A percentile compares a stretch with the other conserved stretches of the same genome.
phyloP scores from a whole-genome alignment of 2,113 vertebrate species.

The Accipiter virgatus region DNA sequence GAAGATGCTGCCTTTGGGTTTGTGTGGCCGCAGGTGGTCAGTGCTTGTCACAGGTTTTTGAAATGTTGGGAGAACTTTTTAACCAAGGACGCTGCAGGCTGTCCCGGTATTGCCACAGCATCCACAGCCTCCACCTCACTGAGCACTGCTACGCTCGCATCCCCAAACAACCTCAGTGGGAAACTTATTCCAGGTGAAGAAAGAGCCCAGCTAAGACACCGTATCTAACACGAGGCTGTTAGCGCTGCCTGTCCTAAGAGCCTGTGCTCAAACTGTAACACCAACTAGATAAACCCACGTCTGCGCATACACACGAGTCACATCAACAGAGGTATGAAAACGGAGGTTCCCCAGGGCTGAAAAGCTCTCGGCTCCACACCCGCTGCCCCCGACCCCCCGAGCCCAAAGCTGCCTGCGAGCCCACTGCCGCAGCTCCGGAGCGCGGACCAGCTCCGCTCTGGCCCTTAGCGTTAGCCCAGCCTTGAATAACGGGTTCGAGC shows the following conservation, averaged over 20 bases:
- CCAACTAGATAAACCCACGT: not conserved
- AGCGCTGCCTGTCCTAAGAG: too few relatives aligned
- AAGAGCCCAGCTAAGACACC: not conserved
- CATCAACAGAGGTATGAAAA: not conserved
- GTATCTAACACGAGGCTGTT: accelerated
- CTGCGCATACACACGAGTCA: not conserved
- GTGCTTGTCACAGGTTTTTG: not conserved
- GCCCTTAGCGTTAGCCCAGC: not conserved
- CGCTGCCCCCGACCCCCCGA: accelerated
- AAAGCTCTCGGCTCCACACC: not conserved
- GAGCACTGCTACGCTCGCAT: accelerated
- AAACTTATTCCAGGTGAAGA: not conserved
- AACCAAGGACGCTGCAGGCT: not conserved
- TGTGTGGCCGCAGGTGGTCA: not conserved
- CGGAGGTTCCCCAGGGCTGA: not conserved
- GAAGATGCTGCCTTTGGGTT: not conserved
- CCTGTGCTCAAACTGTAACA: not conserved
- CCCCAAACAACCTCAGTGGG: accelerated
- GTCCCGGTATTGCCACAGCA: not conserved
- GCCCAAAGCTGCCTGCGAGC: not conserved
- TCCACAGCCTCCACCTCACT: not conserved
- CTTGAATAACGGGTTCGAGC: accelerated
- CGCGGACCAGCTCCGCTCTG: not conserved
- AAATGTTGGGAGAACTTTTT: not conserved
- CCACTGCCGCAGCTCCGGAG: not conserved